Conservation (phyloP, 64 coral and sea anemone species). For the Dendrophyllia cribrosa region DNA sequence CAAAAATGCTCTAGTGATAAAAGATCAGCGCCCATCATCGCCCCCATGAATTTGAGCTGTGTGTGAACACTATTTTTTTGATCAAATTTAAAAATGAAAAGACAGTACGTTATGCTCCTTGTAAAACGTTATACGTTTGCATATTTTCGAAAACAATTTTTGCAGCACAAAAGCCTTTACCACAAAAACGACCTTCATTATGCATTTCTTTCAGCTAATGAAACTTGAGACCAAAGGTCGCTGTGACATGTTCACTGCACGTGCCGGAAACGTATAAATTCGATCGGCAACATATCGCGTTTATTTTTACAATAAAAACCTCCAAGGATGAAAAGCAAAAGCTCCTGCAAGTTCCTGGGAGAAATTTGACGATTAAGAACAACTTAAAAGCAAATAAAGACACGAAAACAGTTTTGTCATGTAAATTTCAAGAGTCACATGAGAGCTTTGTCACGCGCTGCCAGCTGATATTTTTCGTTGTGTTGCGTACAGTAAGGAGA, state of each 20-base stretch:
- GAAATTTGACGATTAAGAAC: neutral
- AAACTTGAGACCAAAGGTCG: conserved; percentile 5
- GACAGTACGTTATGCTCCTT: neutral
- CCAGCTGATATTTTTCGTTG: neutral
- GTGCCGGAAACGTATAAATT: conserved; percentile 8
- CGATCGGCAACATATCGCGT: neutral
- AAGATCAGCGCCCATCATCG: neutral
- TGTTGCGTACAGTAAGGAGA: neutral
- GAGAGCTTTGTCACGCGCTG: neutral
- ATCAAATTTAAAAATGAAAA: neutral
- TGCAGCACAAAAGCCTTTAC: neutral
- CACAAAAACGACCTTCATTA: neutral
- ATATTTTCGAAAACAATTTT: neutral
- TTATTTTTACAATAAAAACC: neutral
- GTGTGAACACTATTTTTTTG: neutral
- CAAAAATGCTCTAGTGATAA: neutral
- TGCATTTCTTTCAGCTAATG: neutral
- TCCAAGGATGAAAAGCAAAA: neutral
- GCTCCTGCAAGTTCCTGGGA: neutral
- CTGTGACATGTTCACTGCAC: conserved; percentile 5
- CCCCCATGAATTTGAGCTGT: neutral
- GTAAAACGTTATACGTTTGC: neutral
- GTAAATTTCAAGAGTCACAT: conserved; percentile 1
- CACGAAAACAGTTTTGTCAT: neutral
- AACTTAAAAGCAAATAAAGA: neutral